Conservation (phyloP, 2,888 invertebrate genomes). For the Poecilus cupreus region DNA sequence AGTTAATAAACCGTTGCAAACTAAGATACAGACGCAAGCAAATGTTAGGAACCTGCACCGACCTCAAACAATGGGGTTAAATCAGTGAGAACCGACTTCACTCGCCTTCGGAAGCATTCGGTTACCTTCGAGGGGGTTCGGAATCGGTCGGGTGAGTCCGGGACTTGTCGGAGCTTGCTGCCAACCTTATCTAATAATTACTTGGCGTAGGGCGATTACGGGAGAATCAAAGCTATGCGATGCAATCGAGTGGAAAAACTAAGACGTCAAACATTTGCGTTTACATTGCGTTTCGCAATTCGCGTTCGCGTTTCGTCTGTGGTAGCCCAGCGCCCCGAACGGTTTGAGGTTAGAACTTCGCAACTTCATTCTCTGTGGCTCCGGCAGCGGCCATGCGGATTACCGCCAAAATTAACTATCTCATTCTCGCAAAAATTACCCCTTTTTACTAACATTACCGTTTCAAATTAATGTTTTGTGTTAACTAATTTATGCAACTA, state of each 20-base stretch:
- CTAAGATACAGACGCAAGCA: slow-evolving; percentile 51
- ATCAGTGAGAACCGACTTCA: slow-evolving; percentile 29
- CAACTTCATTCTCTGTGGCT: slow-evolving; percentile 36
- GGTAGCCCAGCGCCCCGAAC: neutral
- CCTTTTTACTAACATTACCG: slow-evolving; percentile 33
- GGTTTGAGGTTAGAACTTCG: slow-evolving; percentile 49
- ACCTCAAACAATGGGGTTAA: slow-evolving; percentile 49
- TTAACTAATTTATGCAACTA: slow-evolving; percentile 20
- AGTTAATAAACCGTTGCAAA: slow-evolving; percentile 56
- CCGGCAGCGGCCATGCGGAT: slow-evolving; percentile 16
- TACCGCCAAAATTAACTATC: slow-evolving; percentile 41
- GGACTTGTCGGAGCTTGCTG: slow-evolving; percentile 16
- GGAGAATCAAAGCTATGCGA: slow-evolving; percentile 37
- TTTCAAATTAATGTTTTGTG: slow-evolving; percentile 39
- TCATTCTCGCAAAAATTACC: slow-evolving; percentile 28
- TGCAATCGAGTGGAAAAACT: slow-evolving; percentile 53
- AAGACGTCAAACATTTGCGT: slow-evolving; percentile 51
- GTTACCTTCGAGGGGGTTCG: slow-evolving; percentile 8
- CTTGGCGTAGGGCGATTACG: slow-evolving; percentile 45
- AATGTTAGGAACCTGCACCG: slow-evolving; percentile 31
- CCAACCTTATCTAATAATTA: slow-evolving; percentile 53
- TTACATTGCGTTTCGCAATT: slow-evolving; percentile 40
- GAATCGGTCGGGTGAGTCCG: neutral
- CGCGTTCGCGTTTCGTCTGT: slow-evolving; percentile 29
- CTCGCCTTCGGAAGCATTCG: slow-evolving; percentile 26